These are phyloP conservation scores for Pristionchus exspectatus DNA, from an alignment of 2,888 invertebrate species.

Conservation along the genomic window DNA sequence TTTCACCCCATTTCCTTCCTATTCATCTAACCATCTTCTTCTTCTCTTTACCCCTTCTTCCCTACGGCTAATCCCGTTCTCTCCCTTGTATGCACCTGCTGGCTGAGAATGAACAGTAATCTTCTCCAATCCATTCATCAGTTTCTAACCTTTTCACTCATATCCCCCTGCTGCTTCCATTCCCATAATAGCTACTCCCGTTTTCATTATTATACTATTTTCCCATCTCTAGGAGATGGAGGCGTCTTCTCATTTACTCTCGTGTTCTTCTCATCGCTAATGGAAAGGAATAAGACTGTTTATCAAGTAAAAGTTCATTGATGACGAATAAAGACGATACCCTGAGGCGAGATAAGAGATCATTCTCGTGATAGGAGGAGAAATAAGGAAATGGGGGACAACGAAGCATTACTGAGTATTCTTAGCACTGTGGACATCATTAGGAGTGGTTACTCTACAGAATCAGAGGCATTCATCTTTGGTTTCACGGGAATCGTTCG, in stretches of 20 bases:
- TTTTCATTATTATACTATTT: conserved; percentile 30
- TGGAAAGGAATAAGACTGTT: conserved; percentile 10
- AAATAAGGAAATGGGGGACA: neutral
- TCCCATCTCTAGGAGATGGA: neutral
- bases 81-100: neutral
- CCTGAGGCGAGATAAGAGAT: conserved; percentile 22
- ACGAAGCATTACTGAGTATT: conserved; percentile 13
- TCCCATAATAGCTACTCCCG: conserved; percentile 26
- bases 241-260: neutral
- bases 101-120: neutral
- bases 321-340: conserved; percentile 42
- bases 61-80: conserved; percentile 9
- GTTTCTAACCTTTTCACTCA: neutral
- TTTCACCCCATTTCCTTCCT: conserved; percentile 33
- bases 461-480: neutral
- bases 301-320: conserved; percentile 45
- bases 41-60: neutral
- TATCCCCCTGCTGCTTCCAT: neutral
- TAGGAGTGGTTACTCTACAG: neutral
- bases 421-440: neutral
- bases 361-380: neutral
- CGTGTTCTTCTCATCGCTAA: neutral
- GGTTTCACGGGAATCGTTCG: conserved; percentile 40
- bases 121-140: neutral
- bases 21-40: neutral